A percentile compares a stretch with the other conserved stretches of the same genome.
These are phyloP conservation scores for Turritopsis dohrnii DNA, from an alignment of 30 jellyfish, hydroid and myxozoan genomes.

Conservation along the genomic window DNA sequence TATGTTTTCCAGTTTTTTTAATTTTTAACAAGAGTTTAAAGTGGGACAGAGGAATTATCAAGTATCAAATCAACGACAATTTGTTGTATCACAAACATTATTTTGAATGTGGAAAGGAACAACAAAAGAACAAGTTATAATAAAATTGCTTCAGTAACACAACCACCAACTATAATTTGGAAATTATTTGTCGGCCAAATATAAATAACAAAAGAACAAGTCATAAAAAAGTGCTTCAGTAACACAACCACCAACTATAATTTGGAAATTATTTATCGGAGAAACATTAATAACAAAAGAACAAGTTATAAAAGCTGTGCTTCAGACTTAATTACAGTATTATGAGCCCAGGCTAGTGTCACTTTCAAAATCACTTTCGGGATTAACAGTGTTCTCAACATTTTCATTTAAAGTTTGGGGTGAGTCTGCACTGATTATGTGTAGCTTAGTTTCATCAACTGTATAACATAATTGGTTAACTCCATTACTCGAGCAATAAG, in stretches of 20 bases:
- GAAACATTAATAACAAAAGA: neutral
- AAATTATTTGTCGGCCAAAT: too few relatives aligned
- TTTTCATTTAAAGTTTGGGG: neutral
- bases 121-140: neutral
- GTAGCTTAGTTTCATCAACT: neutral
- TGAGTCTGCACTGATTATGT: neutral
- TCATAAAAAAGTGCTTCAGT: too few relatives aligned
- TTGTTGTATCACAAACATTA: neutral
- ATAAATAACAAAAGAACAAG: too few relatives aligned
- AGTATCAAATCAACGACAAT: neutral
- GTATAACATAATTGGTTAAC: neutral
- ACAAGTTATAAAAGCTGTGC: neutral
- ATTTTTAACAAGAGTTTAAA: neutral
- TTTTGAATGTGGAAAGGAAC: neutral
- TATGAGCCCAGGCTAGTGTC: neutral
- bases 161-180: too few relatives aligned
- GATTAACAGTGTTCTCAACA: neutral
- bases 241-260: too few relatives aligned
- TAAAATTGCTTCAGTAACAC: neutral
- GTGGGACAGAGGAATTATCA: neutral
- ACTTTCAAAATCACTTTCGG: neutral
- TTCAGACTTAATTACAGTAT: neutral
- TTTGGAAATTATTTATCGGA: neutral
- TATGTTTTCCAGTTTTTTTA: too few relatives aligned
- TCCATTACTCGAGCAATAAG: constrained; percentile 17